These are phyloP conservation scores for Callosobruchus maculatus DNA, from an alignment of 2,888 invertebrate species.

Conservation along the genomic window DNA sequence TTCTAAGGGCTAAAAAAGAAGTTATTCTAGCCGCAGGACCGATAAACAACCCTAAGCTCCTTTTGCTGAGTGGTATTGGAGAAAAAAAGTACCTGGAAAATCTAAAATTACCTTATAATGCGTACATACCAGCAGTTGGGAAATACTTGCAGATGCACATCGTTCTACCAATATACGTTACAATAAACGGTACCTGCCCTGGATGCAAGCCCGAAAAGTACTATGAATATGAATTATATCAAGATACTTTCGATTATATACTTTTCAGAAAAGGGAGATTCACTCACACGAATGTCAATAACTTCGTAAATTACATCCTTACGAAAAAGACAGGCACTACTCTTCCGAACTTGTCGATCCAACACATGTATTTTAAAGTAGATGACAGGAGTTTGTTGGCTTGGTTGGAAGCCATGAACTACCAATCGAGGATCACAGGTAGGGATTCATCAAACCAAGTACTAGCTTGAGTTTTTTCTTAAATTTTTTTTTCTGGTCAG, in stretches of 20 bases:
- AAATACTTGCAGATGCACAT: slow-evolving; percentile 57
- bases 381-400: slow-evolving; percentile 39
- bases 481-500: too few relatives aligned
- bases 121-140: slow-evolving; percentile 26
- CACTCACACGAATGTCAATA: slow-evolving; percentile 42
- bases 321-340: slow-evolving; percentile 44
- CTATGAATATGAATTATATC: slow-evolving; percentile 45
- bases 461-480: too few relatives aligned
- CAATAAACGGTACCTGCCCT: not conserved
- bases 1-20: slow-evolving; percentile 50
- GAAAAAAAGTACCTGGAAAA: slow-evolving; percentile 43
- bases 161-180: slow-evolving; percentile 25
- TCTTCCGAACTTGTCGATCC: slow-evolving; percentile 28
- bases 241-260: slow-evolving; percentile 52
- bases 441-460: too few relatives aligned
- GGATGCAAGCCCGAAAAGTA: slow-evolving; percentile 14
- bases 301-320: slow-evolving; percentile 53
- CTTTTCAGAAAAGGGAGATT: slow-evolving; percentile 52
- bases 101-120: slow-evolving; percentile 32
- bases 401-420: slow-evolving; percentile 27
- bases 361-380: slow-evolving; percentile 30
- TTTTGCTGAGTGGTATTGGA: slow-evolving; percentile 60
- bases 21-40: slow-evolving; percentile 59
- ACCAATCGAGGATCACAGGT: slow-evolving; percentile 29
- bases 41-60: slow-evolving; percentile 61